Conservation (phyloP, 2,797 vertebrate species). For the Orientallactaga sibirica region DNA sequence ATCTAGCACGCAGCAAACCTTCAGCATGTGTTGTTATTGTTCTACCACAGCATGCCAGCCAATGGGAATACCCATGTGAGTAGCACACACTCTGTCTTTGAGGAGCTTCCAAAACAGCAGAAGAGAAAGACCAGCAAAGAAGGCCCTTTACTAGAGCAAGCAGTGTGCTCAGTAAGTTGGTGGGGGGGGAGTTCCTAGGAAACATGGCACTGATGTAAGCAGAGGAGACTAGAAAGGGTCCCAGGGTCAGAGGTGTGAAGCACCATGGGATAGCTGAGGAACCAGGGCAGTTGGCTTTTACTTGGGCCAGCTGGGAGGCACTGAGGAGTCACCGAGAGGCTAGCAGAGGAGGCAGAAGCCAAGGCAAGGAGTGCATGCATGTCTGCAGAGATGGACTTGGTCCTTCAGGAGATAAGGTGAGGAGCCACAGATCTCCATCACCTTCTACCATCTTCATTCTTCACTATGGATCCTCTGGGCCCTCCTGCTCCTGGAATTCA, state of each 20-base stretch:
- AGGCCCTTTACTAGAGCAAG: not conserved
- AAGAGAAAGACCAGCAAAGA: not conserved
- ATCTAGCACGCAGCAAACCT: not conserved
- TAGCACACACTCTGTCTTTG: not conserved
- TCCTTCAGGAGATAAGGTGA: not conserved
- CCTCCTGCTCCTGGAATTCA: not conserved
- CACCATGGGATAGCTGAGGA: not conserved
- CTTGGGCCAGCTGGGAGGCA: not conserved
- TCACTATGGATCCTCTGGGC: not conserved
- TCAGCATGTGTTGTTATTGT: not conserved
- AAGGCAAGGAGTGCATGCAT: not conserved
- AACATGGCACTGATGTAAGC: not conserved
- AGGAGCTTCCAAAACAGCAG: not conserved
- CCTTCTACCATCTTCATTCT: not conserved
- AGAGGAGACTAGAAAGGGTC: not conserved
- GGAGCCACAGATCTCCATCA: not conserved
- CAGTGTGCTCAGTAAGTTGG: not conserved
- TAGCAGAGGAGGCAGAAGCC: not conserved
- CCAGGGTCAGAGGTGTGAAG: not conserved
- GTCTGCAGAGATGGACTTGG: fast-evolving
- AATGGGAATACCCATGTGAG: not conserved
- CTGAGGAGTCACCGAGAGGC: not conserved
- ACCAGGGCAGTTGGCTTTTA: not conserved
- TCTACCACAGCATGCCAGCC: not conserved
- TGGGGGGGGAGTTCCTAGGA: not conserved